Percentiles rank a stretch among this genome's conserved stretches.
Conservation (phyloP, 2,888 invertebrate genomes). For the Ophioninae sp. region DNA sequence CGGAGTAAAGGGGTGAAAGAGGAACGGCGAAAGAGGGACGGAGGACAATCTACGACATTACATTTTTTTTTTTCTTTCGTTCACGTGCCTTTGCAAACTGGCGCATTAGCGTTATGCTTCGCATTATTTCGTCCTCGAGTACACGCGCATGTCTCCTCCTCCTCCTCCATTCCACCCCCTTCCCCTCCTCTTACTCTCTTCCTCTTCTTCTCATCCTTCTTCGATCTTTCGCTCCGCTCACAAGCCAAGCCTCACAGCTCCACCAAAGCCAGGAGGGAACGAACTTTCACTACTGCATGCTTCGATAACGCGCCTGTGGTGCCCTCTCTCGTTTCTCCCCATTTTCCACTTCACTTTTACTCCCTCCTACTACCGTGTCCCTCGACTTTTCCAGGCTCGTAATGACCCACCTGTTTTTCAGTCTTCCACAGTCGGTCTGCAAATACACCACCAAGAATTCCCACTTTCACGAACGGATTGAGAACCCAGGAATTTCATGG, state of each 20-base stretch:
- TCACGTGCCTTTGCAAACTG: conserved; percentile 26
- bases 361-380: conserved; percentile 13
- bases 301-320: conserved; percentile 43
- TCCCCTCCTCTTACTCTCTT: conserved; percentile 5
- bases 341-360: conserved; percentile 56
- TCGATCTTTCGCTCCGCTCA: conserved; percentile 2
- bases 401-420: conserved; percentile 72
- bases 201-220: not conserved
- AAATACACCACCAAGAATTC: conserved; percentile 14
- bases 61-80: conserved; percentile 23
- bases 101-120: conserved; percentile 53
- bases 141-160: conserved; percentile 23
- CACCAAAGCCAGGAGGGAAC: conserved; percentile 24
- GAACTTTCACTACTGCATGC: conserved; percentile 51
- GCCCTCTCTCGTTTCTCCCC: conserved; percentile 40
- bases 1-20: not conserved
- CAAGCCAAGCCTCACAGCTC: not conserved
- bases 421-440: conserved; percentile 16
- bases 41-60: conserved; percentile 43
- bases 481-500: not conserved
- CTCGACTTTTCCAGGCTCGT: conserved; percentile 60
- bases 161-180: not conserved
- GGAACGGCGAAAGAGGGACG: conserved; percentile 8
- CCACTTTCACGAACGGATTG: conserved; percentile 10
- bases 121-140: conserved; percentile 41